phyloP scores from a whole-genome alignment of 92 coral and sea anemone species.

The Montipora capitata region DNA sequence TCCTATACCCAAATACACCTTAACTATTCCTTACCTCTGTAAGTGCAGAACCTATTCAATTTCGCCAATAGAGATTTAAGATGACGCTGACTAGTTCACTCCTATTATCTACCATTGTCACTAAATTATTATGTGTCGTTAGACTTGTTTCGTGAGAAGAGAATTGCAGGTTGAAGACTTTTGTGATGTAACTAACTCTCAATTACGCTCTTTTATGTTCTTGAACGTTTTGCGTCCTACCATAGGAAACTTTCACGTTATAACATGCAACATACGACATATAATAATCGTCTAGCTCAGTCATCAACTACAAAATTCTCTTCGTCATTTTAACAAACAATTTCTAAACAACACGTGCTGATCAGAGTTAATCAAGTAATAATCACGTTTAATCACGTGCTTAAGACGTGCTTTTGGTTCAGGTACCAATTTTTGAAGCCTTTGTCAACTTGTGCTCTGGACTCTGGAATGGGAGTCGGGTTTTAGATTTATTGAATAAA shows the following conservation, averaged over 20 bases:
- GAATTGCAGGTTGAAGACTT: slow-evolving; percentile 10
- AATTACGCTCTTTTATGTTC: too few relatives aligned
- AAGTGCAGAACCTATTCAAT: slow-evolving; percentile 37
- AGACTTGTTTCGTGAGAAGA: neutral
- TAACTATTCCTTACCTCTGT: slow-evolving; percentile 20
- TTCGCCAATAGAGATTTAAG: slow-evolving; percentile 16
- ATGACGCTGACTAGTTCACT: slow-evolving; percentile 5
- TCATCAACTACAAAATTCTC: slow-evolving; percentile 19
- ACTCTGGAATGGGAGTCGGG: slow-evolving; percentile 44
- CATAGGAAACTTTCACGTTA: too few relatives aligned
- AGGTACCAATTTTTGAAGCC: slow-evolving; percentile 24
- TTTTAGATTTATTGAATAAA: neutral
- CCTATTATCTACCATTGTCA: slow-evolving; percentile 22
- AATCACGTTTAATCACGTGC: slow-evolving; percentile 16
- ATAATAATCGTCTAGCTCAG: neutral
- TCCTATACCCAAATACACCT: slow-evolving; percentile 69
- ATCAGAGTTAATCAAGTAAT: slow-evolving; percentile 13
- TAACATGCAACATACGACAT: too few relatives aligned
- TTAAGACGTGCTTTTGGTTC: slow-evolving; percentile 17
- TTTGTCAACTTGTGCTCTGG: slow-evolving; percentile 20
- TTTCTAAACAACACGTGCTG: neutral
- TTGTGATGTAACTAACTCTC: neutral
- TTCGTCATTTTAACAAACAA: neutral
- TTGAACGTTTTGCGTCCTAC: too few relatives aligned
- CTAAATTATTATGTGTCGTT: neutral